Conservation (phyloP, 2,888 invertebrate species). For the Athripsodes cinereus region DNA sequence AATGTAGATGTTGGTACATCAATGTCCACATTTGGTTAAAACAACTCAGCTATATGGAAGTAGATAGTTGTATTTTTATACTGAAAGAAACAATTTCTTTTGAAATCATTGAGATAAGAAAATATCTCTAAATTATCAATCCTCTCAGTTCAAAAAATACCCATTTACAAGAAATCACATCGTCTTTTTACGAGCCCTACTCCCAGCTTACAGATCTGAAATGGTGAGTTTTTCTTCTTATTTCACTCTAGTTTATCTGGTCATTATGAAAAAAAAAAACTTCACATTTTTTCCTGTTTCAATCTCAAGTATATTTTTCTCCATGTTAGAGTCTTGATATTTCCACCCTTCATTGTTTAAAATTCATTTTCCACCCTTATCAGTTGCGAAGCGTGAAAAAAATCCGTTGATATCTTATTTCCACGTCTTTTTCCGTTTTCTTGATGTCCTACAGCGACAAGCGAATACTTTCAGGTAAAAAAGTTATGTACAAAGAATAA, state of each 20-base stretch:
- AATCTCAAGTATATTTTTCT: not conserved
- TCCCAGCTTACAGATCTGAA: too few relatives aligned
- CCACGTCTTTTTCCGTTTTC: not conserved
- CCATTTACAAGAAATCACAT: not conserved
- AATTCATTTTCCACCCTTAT: conserved; percentile 1
- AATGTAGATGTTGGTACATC: too few relatives aligned
- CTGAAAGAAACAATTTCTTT: too few relatives aligned
- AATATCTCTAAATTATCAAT: not conserved
- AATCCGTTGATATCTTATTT: not conserved
- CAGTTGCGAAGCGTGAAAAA: not conserved
- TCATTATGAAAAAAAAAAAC: too few relatives aligned
- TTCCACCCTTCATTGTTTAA: conserved; percentile 1
- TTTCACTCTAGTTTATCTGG: too few relatives aligned
- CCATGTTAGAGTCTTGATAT: not conserved
- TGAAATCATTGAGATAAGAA: too few relatives aligned
- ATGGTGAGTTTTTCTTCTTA: too few relatives aligned
- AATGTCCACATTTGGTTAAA: too few relatives aligned
- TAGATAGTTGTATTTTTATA: too few relatives aligned
- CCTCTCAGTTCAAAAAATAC: not conserved
- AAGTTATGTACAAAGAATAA: not conserved
- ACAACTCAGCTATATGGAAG: too few relatives aligned
- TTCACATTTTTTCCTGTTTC: not conserved
- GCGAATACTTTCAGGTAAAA: not conserved
- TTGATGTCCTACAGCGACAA: not conserved
- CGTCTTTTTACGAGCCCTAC: not conserved